These are phyloP conservation scores for Paguma larvata DNA, from an alignment of 2,797 vertebrate species.

Conservation along the genomic window DNA sequence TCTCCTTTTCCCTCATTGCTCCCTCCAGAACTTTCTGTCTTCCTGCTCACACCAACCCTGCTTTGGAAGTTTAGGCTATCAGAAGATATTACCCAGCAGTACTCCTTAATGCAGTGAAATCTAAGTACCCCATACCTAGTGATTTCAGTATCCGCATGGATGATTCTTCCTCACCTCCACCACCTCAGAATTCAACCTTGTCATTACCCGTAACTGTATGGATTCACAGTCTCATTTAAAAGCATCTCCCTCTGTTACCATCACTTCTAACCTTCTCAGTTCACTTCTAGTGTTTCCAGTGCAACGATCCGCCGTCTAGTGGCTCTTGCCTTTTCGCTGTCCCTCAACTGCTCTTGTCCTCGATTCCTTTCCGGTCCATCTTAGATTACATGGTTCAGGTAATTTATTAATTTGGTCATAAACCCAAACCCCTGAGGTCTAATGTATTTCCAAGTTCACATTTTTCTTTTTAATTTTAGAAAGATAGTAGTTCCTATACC, in stretches of 20 bases:
- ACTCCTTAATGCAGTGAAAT: not conserved
- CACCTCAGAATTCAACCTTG: not conserved
- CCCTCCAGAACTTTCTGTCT: not conserved
- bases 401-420: not conserved
- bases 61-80: not conserved
- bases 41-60: too few relatives aligned
- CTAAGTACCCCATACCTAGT: not conserved
- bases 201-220: not conserved
- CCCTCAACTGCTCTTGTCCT: not conserved
- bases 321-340: not conserved
- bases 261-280: not conserved
- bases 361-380: not conserved
- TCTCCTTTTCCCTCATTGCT: not conserved
- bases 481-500: not conserved
- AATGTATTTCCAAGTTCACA: not conserved
- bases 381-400: not conserved
- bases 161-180: not conserved
- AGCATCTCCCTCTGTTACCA: not conserved
- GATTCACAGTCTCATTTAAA: not conserved
- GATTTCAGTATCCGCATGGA: not conserved
- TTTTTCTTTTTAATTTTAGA: not conserved
- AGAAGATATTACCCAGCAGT: not conserved
- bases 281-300: not conserved
- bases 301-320: not conserved
- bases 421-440: not conserved